Conservation (phyloP, 2,888 invertebrate species). For the Drosophila mettleri region DNA sequence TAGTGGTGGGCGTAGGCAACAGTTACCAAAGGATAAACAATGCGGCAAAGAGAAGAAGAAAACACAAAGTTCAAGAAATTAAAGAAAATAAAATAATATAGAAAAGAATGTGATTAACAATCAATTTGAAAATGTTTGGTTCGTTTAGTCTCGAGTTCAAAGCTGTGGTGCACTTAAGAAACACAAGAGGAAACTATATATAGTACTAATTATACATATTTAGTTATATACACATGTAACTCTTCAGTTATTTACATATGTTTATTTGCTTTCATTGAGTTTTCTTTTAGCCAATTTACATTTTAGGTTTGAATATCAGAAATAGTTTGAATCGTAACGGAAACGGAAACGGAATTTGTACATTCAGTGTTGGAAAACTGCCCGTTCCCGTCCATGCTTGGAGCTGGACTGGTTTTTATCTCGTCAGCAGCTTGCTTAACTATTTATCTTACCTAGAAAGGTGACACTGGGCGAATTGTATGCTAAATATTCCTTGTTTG, state of each 20-base stretch:
- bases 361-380: conserved; percentile 39
- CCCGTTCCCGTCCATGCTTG: conserved; percentile 8
- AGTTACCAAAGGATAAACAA: conserved; percentile 71
- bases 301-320: conserved; percentile 23
- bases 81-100: conserved; percentile 56
- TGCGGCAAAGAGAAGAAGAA: conserved; percentile 74
- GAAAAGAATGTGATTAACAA: conserved; percentile 44
- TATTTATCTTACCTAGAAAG: conserved; percentile 89
- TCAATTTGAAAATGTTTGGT: conserved; percentile 16
- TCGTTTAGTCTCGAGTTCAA: conserved; percentile 6
- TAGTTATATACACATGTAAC: conserved; percentile 36
- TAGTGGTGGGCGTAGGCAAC: conserved; percentile 55
- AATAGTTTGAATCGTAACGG: conserved; percentile 25
- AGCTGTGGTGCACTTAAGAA: conserved; percentile 45
- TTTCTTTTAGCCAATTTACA: conserved; percentile 38
- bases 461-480: conserved; percentile 96
- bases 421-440: neutral
- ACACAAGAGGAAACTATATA: conserved; percentile 42
- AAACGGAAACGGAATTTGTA: conserved; percentile 38
- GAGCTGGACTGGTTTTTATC: neutral
- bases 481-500: conserved; percentile 96
- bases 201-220: conserved; percentile 16
- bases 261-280: conserved; percentile 1
- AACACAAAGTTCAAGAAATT: conserved; percentile 65
- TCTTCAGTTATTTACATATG: conserved; percentile 32